phyloP scores from a whole-genome alignment of 2,113 vertebrate genomes.

The Odocoileus hemionus region DNA sequence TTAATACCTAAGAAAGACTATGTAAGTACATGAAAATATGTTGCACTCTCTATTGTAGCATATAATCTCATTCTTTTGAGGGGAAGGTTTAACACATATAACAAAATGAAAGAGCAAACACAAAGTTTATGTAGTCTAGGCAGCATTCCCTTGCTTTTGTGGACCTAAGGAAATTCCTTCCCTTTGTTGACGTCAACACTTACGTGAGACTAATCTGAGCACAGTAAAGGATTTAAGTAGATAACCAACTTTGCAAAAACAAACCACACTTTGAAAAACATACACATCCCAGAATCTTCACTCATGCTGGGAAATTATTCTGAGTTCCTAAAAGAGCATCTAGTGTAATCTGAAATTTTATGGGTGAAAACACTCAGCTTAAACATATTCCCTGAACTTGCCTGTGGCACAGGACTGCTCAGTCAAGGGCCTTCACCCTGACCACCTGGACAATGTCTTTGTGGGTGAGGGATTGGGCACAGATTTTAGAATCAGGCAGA shows the following conservation, averaged over 20 bases:
- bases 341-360: background rate
- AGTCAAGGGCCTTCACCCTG: background rate
- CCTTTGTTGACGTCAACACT: constrained; percentile 20
- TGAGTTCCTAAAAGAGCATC: constrained; percentile 45
- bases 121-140: background rate
- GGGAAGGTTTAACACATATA: background rate
- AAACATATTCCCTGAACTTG: background rate
- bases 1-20: background rate
- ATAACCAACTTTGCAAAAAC: constrained; percentile 48
- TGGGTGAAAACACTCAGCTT: background rate
- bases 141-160: background rate
- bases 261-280: constrained; percentile 63
- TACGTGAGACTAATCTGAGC: constrained; percentile 26
- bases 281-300: constrained; percentile 40
- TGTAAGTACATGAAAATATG: background rate
- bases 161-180: constrained; percentile 30
- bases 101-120: background rate
- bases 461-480: background rate
- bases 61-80: background rate
- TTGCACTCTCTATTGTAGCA: background rate
- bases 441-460: background rate
- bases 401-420: background rate
- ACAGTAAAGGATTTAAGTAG: constrained; percentile 52
- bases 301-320: constrained; percentile 39
- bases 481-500: background rate